Conservation (phyloP, 2,888 invertebrate genomes). For the Brachyptera risi region DNA sequence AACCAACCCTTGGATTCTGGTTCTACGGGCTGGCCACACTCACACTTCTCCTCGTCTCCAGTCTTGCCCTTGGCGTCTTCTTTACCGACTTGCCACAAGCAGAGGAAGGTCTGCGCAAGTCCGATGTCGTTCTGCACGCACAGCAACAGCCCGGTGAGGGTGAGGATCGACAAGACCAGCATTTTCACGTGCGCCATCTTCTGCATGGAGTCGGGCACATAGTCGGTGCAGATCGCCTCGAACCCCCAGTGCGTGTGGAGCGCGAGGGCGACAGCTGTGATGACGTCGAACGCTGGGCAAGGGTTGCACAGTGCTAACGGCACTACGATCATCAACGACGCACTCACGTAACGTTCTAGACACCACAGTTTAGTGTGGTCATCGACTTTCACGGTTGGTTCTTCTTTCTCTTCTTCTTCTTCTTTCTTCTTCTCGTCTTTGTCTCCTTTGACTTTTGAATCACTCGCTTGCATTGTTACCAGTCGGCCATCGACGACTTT, state of each 20-base stretch:
- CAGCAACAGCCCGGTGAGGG: background rate
- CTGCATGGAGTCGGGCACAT: background rate
- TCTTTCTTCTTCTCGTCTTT: no score
- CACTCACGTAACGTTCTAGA: background rate
- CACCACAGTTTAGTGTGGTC: background rate
- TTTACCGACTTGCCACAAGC: background rate
- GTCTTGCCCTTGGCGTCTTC: background rate
- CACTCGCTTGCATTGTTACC: no score
- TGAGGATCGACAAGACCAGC: background rate
- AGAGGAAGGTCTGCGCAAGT: background rate
- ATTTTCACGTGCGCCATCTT: background rate
- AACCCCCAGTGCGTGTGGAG: background rate
- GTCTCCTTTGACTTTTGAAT: no score
- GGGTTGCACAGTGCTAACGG: background rate
- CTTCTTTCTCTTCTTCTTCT: no score
- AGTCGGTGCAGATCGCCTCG: background rate
- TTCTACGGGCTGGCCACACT: background rate
- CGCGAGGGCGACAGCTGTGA: background rate
- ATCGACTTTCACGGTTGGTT: no score
- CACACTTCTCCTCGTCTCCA: background rate
- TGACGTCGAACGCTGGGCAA: background rate
- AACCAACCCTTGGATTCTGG: no score
- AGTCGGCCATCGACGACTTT: no score
- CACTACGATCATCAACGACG: background rate
- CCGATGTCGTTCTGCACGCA: slow-evolving; percentile 9